Conservation (phyloP, 1,140 invertebrate species). For the Drosophila parvula region DNA sequence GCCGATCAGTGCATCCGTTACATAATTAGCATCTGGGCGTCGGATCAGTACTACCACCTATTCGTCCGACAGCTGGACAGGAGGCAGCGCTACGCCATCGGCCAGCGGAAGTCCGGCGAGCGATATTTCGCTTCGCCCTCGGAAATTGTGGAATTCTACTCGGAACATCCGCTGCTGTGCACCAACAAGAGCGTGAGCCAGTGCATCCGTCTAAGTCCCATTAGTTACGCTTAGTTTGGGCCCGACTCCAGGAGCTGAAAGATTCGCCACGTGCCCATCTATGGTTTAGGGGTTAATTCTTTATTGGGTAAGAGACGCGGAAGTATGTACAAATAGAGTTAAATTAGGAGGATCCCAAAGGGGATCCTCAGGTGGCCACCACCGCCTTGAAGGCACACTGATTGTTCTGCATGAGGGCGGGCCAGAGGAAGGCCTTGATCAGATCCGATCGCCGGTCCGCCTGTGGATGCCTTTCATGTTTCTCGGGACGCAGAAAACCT, state of each 20-base stretch:
- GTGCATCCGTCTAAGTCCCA: conserved; percentile 64
- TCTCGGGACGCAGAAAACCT: conserved; percentile 84
- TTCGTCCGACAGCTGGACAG: conserved; percentile 72
- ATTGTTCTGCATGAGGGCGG: conserved; percentile 86
- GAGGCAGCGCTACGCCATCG: conserved; percentile 67
- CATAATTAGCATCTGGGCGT: conserved; percentile 75
- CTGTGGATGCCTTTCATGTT: conserved; percentile 86
- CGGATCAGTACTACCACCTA: conserved; percentile 72
- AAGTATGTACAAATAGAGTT: conserved; percentile 73
- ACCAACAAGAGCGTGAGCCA: conserved; percentile 70
- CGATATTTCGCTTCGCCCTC: conserved; percentile 65
- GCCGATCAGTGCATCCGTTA: conserved; percentile 74
- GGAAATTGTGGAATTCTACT: conserved; percentile 78
- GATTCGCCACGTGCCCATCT: not conserved
- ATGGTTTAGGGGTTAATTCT: conserved; percentile 45
- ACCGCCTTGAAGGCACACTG: conserved; percentile 87
- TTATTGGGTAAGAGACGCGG: conserved; percentile 56
- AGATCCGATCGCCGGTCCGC: conserved; percentile 86
- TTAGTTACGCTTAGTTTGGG: conserved; percentile 51
- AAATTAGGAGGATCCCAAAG: conserved; percentile 22
- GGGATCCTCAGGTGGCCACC: conserved; percentile 85
- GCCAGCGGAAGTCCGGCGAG: conserved; percentile 66
- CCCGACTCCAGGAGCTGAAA: not conserved
- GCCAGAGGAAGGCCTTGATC: conserved; percentile 87
- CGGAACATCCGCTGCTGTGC: conserved; percentile 65